Evolutionary conservation across 2,888 invertebrate species (phyloP).

Genomic region (Rhagophthalmus giganteus): DNA sequence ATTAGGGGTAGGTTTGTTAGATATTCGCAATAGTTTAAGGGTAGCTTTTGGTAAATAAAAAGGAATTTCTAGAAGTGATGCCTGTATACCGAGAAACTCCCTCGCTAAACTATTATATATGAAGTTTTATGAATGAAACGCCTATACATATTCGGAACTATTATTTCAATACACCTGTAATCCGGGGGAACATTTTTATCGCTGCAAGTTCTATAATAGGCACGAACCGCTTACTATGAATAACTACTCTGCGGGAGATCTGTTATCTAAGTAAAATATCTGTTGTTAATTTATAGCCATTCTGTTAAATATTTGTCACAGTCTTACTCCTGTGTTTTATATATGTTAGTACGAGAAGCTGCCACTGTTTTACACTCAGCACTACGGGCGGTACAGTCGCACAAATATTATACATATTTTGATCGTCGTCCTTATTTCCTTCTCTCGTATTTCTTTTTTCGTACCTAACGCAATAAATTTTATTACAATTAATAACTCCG

Average conservation of each 20-base stretch:
- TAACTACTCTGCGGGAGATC: constrained; percentile 21
- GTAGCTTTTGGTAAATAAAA: neutral
- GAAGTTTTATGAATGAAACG: constrained; percentile 24
- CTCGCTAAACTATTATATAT: constrained; percentile 7
- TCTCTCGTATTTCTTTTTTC: constrained; percentile 9
- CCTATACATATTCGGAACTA: constrained; percentile 19
- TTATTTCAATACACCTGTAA: constrained; percentile 11
- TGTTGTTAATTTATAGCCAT: constrained; percentile 53
- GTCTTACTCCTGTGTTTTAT: constrained; percentile 54
- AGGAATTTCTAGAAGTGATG: neutral
- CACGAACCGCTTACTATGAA: constrained; percentile 21
- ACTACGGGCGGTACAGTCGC: constrained; percentile 47
- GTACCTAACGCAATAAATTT: too few species aligned
- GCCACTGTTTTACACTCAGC: constrained; percentile 55
- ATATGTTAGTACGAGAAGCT: constrained; percentile 52
- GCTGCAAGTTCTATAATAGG: neutral
- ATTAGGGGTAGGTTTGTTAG: constrained; percentile 13
- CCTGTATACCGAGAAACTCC: neutral
- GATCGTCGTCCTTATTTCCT: constrained; percentile 13
- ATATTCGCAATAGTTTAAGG: constrained; percentile 12
- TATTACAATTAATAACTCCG: too few species aligned
- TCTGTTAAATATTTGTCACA: constrained; percentile 55
- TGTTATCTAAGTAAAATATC: constrained; percentile 51
- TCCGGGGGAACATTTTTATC: constrained; percentile 1
- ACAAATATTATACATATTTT: constrained; percentile 21